A percentile compares a stretch with the other conserved stretches of the same genome.
phyloP scores from a whole-genome alignment of 2,113 vertebrate species.

The Mustela nigripes region DNA sequence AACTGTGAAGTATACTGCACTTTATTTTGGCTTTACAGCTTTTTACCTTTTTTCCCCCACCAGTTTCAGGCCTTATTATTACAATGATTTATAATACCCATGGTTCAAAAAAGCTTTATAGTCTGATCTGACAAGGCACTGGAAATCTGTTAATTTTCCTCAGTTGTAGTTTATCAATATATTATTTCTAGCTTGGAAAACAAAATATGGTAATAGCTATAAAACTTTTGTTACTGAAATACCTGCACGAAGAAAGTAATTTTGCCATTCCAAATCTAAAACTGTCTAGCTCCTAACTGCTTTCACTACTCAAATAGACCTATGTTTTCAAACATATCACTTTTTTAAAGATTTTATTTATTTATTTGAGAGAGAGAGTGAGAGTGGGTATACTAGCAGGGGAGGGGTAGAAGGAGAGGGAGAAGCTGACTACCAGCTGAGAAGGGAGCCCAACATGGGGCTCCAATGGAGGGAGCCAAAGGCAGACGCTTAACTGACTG shows the following conservation, averaged over 20 bases:
- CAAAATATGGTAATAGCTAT: not conserved
- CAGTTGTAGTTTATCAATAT: not conserved
- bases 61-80: not conserved
- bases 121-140: not conserved
- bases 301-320: not conserved
- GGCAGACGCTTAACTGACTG: not conserved
- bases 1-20: not conserved
- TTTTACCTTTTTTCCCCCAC: not conserved
- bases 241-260: not conserved
- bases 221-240: conserved; percentile 30
- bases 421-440: not conserved
- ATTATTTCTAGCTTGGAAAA: not conserved
- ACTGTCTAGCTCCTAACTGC: not conserved
- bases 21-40: not conserved
- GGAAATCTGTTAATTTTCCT: conserved; percentile 47
- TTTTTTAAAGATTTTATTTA: not conserved
- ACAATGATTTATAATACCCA: not conserved
- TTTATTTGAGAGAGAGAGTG: not conserved
- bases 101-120: not conserved
- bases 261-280: not conserved
- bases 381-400: too few species aligned
- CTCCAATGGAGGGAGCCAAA: not conserved
- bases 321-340: not conserved
- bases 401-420: too few species aligned
- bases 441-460: too few species aligned